Percentiles rank a stretch among this genome's conserved stretches.
Evolutionary conservation across 2,888 invertebrate species (phyloP).

Genomic region (Cynaeus angustus): DNA sequence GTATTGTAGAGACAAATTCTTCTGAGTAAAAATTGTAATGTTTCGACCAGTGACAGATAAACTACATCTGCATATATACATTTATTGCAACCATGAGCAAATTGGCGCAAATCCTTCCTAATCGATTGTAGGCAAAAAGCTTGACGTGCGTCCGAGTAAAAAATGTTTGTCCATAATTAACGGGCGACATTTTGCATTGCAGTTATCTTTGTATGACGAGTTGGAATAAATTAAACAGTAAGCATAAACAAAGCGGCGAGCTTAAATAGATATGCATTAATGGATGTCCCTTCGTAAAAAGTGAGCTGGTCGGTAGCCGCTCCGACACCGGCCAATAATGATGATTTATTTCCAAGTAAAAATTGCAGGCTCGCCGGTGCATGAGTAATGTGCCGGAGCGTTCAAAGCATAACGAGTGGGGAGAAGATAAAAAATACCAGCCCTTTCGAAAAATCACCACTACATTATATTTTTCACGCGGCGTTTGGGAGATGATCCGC

Average conservation of each 20-base stretch:
- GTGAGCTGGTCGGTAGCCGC: slow-evolving; percentile 53
- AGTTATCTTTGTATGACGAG: slow-evolving; percentile 62
- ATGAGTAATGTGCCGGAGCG: slow-evolving; percentile 74
- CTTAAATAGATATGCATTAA: slow-evolving; percentile 65
- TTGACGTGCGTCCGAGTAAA: slow-evolving; percentile 30
- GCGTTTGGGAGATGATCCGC: slow-evolving; percentile 17
- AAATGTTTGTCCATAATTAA: slow-evolving; percentile 46
- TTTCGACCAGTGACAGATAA: too few species aligned
- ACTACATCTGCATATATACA: too few species aligned
- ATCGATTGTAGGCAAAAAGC: too few species aligned
- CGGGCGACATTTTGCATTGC: slow-evolving; percentile 47
- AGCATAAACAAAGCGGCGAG: slow-evolving; percentile 68
- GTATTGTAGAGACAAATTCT: too few species aligned
- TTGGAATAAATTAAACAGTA: slow-evolving; percentile 65
- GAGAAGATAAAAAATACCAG: slow-evolving; percentile 67
- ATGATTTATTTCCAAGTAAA: slow-evolving; percentile 76
- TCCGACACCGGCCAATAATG: slow-evolving; percentile 74
- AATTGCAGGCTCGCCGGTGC: slow-evolving; percentile 74
- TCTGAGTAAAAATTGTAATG: too few species aligned
- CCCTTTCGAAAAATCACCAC: slow-evolving; percentile 50
- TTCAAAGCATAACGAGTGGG: slow-evolving; percentile 68
- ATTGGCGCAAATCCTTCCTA: too few species aligned
- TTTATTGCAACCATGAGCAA: too few species aligned
- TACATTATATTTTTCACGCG: slow-evolving; percentile 48
- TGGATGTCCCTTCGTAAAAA: slow-evolving; percentile 62